phyloP scores from a whole-genome alignment of 2,797 vertebrate genomes.

The Argentina silus region DNA sequence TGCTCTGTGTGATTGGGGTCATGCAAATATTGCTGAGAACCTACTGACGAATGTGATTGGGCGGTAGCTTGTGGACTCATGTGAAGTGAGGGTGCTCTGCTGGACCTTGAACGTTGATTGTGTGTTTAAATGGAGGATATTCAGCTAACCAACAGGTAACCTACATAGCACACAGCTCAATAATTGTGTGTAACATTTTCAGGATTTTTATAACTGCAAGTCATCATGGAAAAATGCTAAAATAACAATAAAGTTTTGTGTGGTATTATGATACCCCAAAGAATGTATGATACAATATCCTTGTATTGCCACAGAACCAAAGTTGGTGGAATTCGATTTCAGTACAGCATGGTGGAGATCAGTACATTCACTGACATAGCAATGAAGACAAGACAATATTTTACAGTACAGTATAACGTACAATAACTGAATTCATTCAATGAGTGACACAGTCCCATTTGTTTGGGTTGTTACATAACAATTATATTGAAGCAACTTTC shows the following conservation, averaged over 20 bases:
- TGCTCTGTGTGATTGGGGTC: constrained; percentile 59
- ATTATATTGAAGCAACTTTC: too few relatives aligned
- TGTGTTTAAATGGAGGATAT: constrained; percentile 37
- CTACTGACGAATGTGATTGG: constrained; percentile 54
- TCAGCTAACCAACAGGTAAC: neutral
- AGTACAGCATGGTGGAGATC: too few relatives aligned
- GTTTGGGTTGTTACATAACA: too few relatives aligned
- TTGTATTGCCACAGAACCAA: too few relatives aligned
- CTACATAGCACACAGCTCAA: neutral
- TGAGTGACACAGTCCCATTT: too few relatives aligned
- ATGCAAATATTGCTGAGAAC: constrained; percentile 69
- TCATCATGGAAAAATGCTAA: neutral
- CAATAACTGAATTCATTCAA: too few relatives aligned
- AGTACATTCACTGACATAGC: too few relatives aligned
- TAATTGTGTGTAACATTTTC: neutral
- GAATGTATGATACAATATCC: too few relatives aligned
- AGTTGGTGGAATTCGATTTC: too few relatives aligned
- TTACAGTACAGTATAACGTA: too few relatives aligned
- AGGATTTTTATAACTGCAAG: neutral
- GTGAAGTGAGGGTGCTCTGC: constrained; percentile 41
- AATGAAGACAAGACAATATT: too few relatives aligned
- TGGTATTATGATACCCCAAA: neutral
- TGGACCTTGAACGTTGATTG: constrained; percentile 59
- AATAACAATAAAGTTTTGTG: neutral
- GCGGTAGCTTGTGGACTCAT: constrained; percentile 53